Base-by-base conservation (phyloP, 1,140 invertebrate genomes). In the Bathynomus jamesi region DNA sequence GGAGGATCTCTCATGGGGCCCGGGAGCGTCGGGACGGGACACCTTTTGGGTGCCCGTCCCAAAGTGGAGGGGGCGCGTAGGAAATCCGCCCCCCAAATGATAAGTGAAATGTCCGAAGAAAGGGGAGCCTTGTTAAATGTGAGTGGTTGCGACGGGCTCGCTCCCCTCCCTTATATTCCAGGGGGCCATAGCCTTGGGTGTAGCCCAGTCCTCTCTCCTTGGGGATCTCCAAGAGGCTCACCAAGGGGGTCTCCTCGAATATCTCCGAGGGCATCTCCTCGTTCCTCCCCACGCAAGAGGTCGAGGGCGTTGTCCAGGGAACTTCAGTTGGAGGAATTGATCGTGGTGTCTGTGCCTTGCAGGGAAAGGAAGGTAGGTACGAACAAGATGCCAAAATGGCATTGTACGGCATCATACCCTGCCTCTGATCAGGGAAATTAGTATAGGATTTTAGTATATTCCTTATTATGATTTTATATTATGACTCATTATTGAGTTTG, bases 331-430 rank as follows among this genome's bases (percentile, higher is more conserved):
- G 67, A 69, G 11, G 75, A 76, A 61, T 70, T 76, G 21, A 67
- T 76, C 10, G 75, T 76, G 21, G 75, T 76, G 64, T 73, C 71
- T 31, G 75, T 76, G 21, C 74, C 75, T 1, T 76, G 75, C 64
- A 66, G 75, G 28, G 75, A 76, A 32, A 69, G 69, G 10, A 76
- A 76, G 75, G 75, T 76, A 66, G 40, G 67, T 65, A 3, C 29
- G 3, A 2, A 11, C n/a, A 2, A 8, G 63, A 17, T 2, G 63
- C 2, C 46, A 11, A 53, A 53, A 53, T 53, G n/a, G n/a, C n/a
- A n/a, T n/a, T n/a, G n/a, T n/a, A n/a, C n/a, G n/a, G n/a, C n/a
- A n/a, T n/a, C n/a, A n/a, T n/a, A n/a, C n/a, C n/a, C n/a, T n/a
- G n/a, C n/a, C n/a, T n/a, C n/a, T n/a, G n/a, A n/a, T n/a, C n/a